Conservation (phyloP, 2,113 vertebrate genomes). For the Sceloporus undulatus region DNA sequence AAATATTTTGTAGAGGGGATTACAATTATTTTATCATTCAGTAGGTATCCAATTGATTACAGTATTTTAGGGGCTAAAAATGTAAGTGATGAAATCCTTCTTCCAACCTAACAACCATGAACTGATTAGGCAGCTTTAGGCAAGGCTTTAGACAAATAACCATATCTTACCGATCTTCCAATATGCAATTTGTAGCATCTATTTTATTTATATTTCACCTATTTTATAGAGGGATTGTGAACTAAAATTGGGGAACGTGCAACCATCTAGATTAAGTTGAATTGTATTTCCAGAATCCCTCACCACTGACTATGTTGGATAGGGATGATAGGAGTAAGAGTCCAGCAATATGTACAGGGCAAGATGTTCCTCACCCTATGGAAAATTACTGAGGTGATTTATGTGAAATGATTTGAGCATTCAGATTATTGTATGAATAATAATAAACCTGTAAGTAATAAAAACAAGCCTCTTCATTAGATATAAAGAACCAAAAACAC, state of each 20-base stretch:
- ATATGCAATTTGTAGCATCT: neutral
- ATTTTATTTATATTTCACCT: no score
- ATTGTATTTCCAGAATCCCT: neutral
- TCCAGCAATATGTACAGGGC: neutral
- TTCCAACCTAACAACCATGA: neutral
- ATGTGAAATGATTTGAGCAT: neutral
- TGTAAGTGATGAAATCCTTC: neutral
- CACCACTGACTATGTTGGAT: neutral
- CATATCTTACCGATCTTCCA: neutral
- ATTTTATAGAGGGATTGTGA: neutral
- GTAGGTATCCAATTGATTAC: neutral
- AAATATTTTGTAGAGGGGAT: no score
- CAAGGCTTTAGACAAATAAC: neutral
- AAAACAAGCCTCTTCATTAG: neutral
- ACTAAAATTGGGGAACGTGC: neutral
- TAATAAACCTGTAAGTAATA: neutral
- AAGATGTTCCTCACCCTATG: neutral
- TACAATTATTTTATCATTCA: no score
- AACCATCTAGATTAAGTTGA: no score
- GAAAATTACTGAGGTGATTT: neutral
- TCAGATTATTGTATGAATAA: neutral
- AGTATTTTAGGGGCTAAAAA: neutral
- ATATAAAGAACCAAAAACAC: neutral
- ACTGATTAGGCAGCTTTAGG: neutral
- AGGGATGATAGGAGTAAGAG: neutral